Evolutionary conservation across 2,113 vertebrate genomes (phyloP), one percentile per base, ranked within the genome.

Genomic region (Oceanodroma tethys): DNA sequence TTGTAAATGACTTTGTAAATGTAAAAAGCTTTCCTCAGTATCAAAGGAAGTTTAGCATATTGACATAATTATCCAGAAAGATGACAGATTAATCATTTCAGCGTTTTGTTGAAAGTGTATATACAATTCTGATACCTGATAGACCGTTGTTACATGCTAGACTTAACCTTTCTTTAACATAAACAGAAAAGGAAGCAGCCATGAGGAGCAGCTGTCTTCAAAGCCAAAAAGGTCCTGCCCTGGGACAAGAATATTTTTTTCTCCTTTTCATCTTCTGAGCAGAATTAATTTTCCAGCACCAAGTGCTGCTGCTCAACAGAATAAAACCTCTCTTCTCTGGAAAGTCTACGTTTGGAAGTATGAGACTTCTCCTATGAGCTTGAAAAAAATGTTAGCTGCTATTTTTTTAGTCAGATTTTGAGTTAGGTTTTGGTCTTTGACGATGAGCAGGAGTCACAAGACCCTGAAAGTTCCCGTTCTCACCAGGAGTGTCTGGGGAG

Each of bases 31-130:
- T 86, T 78, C 50, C 71, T 66, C 32, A 5, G 45, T 38, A 84
- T 81, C 91, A 91, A 89, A 89, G 83, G 56, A 71, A 89, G 66
- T 65, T 42, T 50, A 89, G 84, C 60, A 80, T 66, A 73, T 79
- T 94, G 93, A 87, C 83, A 95, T 48, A 95, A 85, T 85, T 53
- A 94, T 36, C 86, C 86, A 79, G 76, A 60, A 81, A 82, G 88
- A 75, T 70, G 90, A 85, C 78, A 94, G 95, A 91, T 88, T 88
- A 97, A 87, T 91, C 88, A 87, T 53, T 72, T 38, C 76, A 87
- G 73, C 83, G 27, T 87, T 87, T 91, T 85, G 42, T 17, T 56
- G 66, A 11, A 86, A 58, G 72, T 68, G 66, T 70, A 88, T 48
- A 75, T 22, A 65, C 62, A 76, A 20, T 15, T 75, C 82, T 62